Percentiles rank a stretch among this genome's conserved stretches.
Conservation (phyloP, 2,113 vertebrate species). For the Strix aluco region DNA sequence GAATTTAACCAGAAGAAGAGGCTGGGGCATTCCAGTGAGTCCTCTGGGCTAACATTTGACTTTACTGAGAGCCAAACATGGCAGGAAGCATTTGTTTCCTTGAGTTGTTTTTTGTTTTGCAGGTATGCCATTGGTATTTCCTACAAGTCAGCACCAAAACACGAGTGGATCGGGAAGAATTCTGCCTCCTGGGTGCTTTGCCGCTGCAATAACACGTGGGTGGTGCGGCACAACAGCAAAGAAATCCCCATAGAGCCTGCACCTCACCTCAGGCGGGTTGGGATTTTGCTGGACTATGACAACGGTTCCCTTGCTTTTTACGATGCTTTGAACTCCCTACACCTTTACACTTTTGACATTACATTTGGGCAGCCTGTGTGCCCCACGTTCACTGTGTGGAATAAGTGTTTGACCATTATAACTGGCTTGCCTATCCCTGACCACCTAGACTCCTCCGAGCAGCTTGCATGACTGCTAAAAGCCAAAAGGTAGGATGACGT, state of each 20-base stretch:
- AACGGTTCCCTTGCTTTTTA: slow-evolving; percentile 92
- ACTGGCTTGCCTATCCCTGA: slow-evolving; percentile 97
- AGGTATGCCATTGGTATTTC: slow-evolving; percentile 98
- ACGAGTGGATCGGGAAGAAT: slow-evolving; percentile 97
- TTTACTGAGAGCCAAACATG: not conserved
- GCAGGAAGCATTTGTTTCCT: not conserved
- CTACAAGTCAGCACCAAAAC: slow-evolving; percentile 94
- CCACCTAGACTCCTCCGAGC: slow-evolving; percentile 90
- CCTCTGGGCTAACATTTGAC: not conserved
- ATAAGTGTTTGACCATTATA: slow-evolving; percentile 94
- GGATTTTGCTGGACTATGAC: slow-evolving; percentile 96
- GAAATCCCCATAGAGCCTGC: slow-evolving; percentile 92
- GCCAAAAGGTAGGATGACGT: not conserved
- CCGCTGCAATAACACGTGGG: slow-evolving; percentile 95
- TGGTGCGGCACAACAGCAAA: slow-evolving; percentile 93
- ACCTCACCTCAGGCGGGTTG: slow-evolving; percentile 89
- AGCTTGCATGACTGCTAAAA: slow-evolving; percentile 76
- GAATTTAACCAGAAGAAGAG: not conserved
- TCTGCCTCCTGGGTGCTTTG: slow-evolving; percentile 94
- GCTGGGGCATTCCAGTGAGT: not conserved
- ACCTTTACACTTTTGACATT: slow-evolving; percentile 94
- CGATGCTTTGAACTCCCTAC: slow-evolving; percentile 91
- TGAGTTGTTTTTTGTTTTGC: slow-evolving; percentile 1
- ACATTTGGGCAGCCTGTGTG: slow-evolving; percentile 92
- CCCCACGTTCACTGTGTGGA: slow-evolving; percentile 97